Base-by-base conservation (phyloP, 2,113 vertebrate species). In the Naja naja region DNA sequence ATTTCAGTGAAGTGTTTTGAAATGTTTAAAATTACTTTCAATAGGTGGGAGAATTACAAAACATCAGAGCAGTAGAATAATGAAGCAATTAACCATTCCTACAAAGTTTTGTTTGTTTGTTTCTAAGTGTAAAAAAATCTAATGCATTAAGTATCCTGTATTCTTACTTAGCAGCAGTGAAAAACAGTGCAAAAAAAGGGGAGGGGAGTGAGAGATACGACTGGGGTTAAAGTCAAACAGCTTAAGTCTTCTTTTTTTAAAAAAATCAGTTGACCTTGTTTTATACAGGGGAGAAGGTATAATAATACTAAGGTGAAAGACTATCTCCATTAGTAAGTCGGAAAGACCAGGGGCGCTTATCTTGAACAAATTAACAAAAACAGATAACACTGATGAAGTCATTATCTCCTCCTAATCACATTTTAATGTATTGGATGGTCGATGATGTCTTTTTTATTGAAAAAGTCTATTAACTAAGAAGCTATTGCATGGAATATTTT, bases 401-500 rank as follows among this genome's bases (percentile, higher is more conserved):
- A 39, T 91, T 93, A 52, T 91, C 45, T 95, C 87, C 87, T 0
- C 69, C 91, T 94, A 8, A 53, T 81, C 0, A 0, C 74, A 89
- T 91, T 92, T 43, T 91, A 88, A 87, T 74, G 52, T 91, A 89
- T 64, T 89, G 54, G n/a, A 25, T 53, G 39, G 64, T 91, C n/a
- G 30, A 93, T 1, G 18, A 85, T 92, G 25, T 25, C 39, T 90
- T 86, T 56, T 9, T 85, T 93, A n/a, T 94, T 93, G 89, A 93
- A 87, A 88, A 58, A 87, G 1, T 64, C 92, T 30, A 0, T 93
- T 96, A 92, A 96, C 89, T 94, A 39, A 94, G 2, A 74, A 96
- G 88, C 49, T 94, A 45, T 88, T 91, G 27, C 74, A 89, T 94
- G 93, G 93, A 91, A 53, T 96, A 93, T 34, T 94, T 94, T 47